These are phyloP conservation scores for Petaurus breviceps DNA, from an alignment of 2,113 vertebrate genomes.

Conservation along the genomic window DNA sequence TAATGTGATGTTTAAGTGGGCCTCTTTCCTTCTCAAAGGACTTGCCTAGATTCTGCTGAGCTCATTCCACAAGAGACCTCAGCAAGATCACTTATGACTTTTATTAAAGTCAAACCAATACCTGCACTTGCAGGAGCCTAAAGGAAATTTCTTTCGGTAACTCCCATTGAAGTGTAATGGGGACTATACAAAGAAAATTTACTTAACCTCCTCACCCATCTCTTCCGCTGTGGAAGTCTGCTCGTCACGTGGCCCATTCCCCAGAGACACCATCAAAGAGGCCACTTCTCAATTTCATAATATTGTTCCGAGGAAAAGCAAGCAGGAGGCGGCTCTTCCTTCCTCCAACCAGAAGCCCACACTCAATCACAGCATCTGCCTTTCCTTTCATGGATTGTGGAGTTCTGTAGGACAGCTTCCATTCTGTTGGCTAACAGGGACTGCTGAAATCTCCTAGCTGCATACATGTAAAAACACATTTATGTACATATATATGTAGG, in stretches of 20 bases:
- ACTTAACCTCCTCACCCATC: constrained; percentile 85
- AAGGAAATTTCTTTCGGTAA: constrained; percentile 85
- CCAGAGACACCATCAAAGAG: constrained; percentile 81
- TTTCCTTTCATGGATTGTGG: constrained; percentile 48
- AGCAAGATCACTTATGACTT: constrained; percentile 85
- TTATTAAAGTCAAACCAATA: constrained; percentile 86
- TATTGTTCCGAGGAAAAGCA: constrained; percentile 75
- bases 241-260: constrained; percentile 79
- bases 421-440: background rate
- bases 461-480: background rate
- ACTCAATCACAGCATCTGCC: constrained; percentile 7
- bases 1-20: constrained; percentile 82
- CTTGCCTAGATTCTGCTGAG: constrained; percentile 83
- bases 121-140: constrained; percentile 81
- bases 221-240: constrained; percentile 80
- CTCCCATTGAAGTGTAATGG: constrained; percentile 87
- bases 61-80: constrained; percentile 83
- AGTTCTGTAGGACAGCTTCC: background rate
- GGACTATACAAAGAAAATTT: constrained; percentile 85
- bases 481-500: background rate
- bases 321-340: constrained; percentile 68
- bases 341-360: constrained; percentile 56
- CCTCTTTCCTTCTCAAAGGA: constrained; percentile 80
- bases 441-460: background rate
- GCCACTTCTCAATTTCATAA: constrained; percentile 81